Base-by-base conservation (phyloP, 2,797 vertebrate species). In the Mormyrops attenuatus region DNA sequence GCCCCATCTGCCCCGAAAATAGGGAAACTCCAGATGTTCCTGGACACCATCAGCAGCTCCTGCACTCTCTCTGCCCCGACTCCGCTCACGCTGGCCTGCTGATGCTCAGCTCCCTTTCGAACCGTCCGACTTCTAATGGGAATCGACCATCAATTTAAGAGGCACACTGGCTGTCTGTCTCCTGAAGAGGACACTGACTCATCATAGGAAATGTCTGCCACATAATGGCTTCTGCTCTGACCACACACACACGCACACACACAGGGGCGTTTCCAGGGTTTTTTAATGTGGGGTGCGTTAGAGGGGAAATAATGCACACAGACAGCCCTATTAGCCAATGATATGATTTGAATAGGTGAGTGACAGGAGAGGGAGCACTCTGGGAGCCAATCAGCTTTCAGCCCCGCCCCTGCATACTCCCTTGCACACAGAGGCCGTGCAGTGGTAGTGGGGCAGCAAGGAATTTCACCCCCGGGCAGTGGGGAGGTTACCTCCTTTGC, bases 401-500 rank as follows among this genome's bases (percentile, higher is more conserved):
- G 13, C 3, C 11, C 63, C 63, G 4, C 44, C 89, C 60, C 17
- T 8, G 2, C 26, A 87, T 20, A 60, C 38, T 41, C 22, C 88
- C 89, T 80, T n/a, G 4, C 55, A 89, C 86, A 55, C 82, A 57
- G 26, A 55, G 8, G 80, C 55, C 34, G 17, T 52, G 47, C 73
- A 69, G 38, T 66, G 57, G 77, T 34, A 41, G 41, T 26, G n/a
- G 22, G 34, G 26, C 13, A 34, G 49, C n/a, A 11, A 22, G 57
- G 55, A 60, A 38, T 34, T 63, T 41, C 55, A 89, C 82, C 13
- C 91, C 88, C 47, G 88, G 89, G 6, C 87, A 80, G 85, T 84
- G 77, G 69, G 34, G 89, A 26, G 66, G 66, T 34, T 9, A 69
- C 22, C 26, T 26, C 63, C 11, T 11, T 5, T 17, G 73, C 73